A percentile compares a stretch with the other conserved stretches of the same genome.
Evolutionary conservation across 2,113 vertebrate genomes (phyloP).

Genomic region (Clarias gariepinus): DNA sequence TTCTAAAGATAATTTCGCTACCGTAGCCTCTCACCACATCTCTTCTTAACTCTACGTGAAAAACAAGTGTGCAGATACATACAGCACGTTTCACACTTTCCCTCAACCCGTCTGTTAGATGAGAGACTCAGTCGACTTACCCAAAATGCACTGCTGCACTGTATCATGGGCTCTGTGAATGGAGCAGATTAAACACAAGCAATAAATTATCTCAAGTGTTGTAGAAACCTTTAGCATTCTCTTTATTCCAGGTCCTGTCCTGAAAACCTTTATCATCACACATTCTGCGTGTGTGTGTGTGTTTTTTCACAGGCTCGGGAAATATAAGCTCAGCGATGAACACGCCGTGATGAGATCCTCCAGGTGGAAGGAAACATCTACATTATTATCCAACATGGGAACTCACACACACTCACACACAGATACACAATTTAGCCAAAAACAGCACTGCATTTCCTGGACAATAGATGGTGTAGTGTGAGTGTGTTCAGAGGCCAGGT

Average conservation of each 20-base stretch:
- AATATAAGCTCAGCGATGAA: slow-evolving; percentile 73
- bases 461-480: not conserved
- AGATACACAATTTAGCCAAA: not conserved
- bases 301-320: slow-evolving; percentile 65
- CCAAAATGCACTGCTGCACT: slow-evolving; percentile 6
- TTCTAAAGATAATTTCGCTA: not conserved
- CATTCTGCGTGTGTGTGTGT: slow-evolving; percentile 1
- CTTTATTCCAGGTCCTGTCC: not conserved
- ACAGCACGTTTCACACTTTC: not conserved
- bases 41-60: not conserved
- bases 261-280: not conserved
- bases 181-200: not conserved
- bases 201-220: not conserved
- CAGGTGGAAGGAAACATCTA: not conserved
- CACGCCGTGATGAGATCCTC: slow-evolving; percentile 54
- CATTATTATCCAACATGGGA: not conserved
- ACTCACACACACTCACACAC: slow-evolving; percentile 4
- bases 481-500: not conserved
- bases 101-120: not conserved
- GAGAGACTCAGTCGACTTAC: not conserved
- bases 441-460: not conserved
- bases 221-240: not conserved
- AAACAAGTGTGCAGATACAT: not conserved
- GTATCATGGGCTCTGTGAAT: not conserved
- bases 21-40: not conserved